Conservation (phyloP, 2,888 invertebrate genomes). For the Asteroscopus sphinx region DNA sequence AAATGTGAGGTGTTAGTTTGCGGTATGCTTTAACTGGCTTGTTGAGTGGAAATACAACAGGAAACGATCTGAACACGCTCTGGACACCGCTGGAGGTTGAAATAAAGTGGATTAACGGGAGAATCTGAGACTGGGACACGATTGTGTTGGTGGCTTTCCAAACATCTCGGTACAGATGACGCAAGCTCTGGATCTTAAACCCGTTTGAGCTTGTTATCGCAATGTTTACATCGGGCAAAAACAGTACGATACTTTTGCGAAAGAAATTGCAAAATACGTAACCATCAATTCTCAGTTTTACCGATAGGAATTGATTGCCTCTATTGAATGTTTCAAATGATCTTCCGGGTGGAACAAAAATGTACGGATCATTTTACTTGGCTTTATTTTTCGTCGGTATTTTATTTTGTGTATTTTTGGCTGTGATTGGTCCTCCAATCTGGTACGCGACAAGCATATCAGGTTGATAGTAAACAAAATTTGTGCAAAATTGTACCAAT, state of each 20-base stretch:
- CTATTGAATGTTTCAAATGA: slow-evolving; percentile 2
- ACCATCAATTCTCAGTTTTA: slow-evolving; percentile 5
- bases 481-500: slow-evolving; percentile 53
- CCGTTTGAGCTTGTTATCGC: slow-evolving; percentile 28
- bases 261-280: slow-evolving; percentile 4
- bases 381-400: slow-evolving; percentile 9
- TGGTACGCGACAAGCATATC: slow-evolving; percentile 65
- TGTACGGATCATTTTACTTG: background rate
- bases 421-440: slow-evolving; percentile 66
- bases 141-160: slow-evolving; percentile 58
- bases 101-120: slow-evolving; percentile 65
- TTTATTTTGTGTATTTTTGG: slow-evolving; percentile 58
- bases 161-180: slow-evolving; percentile 50
- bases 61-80: slow-evolving; percentile 62
- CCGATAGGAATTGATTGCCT: background rate
- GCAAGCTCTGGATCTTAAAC: slow-evolving; percentile 53
- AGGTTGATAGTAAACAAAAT: slow-evolving; percentile 56
- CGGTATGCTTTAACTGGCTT: slow-evolving; percentile 63
- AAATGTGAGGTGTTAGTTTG: slow-evolving; percentile 73
- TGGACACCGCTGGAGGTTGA: slow-evolving; percentile 54
- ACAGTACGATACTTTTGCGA: slow-evolving; percentile 12
- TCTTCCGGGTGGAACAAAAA: slow-evolving; percentile 2
- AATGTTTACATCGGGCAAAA: slow-evolving; percentile 35
- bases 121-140: slow-evolving; percentile 52
- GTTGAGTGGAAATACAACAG: slow-evolving; percentile 69